Percentiles rank a stretch among this genome's conserved stretches.
Evolutionary conservation across 2,113 vertebrate species (phyloP).

Genomic region (Epinephelus fuscoguttatus): DNA sequence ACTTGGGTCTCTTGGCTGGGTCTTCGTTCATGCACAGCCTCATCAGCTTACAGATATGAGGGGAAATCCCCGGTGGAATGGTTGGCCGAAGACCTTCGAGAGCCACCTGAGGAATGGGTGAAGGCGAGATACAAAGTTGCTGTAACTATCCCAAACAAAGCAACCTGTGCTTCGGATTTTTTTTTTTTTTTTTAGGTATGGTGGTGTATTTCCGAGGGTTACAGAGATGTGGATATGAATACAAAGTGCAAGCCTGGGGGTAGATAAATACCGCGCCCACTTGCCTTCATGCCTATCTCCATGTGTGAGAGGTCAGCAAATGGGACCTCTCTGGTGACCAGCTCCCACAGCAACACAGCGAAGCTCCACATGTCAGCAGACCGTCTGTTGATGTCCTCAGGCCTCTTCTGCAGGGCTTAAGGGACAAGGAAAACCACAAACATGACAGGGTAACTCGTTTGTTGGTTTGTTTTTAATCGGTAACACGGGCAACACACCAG

Average conservation of each 20-base stretch:
- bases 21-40: slow-evolving; percentile 99
- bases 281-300: slow-evolving; percentile 93
- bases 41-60: slow-evolving; percentile 98
- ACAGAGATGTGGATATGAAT: neutral
- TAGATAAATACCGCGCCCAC: neutral
- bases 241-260: neutral
- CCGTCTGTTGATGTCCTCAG: slow-evolving; percentile 96
- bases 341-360: slow-evolving; percentile 95
- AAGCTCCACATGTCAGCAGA: slow-evolving; percentile 99
- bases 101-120: slow-evolving; percentile 85
- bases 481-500: slow-evolving; percentile 22
- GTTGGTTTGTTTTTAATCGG: slow-evolving; percentile 19
- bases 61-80: slow-evolving; percentile 96
- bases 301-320: slow-evolving; percentile 99
- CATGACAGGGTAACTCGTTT: neutral
- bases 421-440: neutral
- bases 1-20: slow-evolving; percentile 97
- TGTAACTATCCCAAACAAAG: neutral
- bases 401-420: slow-evolving; percentile 95
- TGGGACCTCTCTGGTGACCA: slow-evolving; percentile 96
- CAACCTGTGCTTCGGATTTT: neutral
- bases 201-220: neutral
- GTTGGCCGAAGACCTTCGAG: slow-evolving; percentile 96
- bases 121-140: neutral
- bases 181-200: neutral